Evolutionary conservation across 2,888 invertebrate species (phyloP).

Genomic region (Cheilosia variabilis): DNA sequence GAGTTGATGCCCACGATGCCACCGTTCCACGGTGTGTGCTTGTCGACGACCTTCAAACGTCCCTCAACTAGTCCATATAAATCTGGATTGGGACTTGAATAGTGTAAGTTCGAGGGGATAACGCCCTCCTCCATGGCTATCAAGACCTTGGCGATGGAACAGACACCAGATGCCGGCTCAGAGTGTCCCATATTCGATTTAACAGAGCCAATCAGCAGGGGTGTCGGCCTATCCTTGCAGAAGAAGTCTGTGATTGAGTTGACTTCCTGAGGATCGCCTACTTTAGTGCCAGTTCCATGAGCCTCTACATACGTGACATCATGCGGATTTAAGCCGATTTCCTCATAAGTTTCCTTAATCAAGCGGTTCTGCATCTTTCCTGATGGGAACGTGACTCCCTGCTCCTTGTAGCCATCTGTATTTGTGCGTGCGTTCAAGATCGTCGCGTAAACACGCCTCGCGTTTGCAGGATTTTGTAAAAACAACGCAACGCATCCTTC

Average conservation of each 20-base stretch:
- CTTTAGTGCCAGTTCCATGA: conserved; percentile 99
- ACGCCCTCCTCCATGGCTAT: conserved; percentile 96
- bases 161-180: conserved; percentile 96
- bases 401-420: conserved; percentile 95
- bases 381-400: conserved; percentile 94
- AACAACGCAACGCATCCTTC: conserved; percentile 93
- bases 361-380: conserved; percentile 91
- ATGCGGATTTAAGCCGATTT: conserved; percentile 91
- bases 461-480: conserved; percentile 90
- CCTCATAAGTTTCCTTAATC: conserved; percentile 93
- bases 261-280: conserved; percentile 98
- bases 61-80: conserved; percentile 96
- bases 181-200: conserved; percentile 99
- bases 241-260: conserved; percentile 97
- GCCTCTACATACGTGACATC: conserved; percentile 97
- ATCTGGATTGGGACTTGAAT: conserved; percentile 92
- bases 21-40: conserved; percentile 93
- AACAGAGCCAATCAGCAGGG: conserved; percentile 96
- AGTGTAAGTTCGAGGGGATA: conserved; percentile 97
- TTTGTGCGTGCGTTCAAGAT: conserved; percentile 95
- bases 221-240: conserved; percentile 91
- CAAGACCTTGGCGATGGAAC: conserved; percentile 94
- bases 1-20: conserved; percentile 97
- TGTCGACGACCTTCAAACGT: conserved; percentile 93
- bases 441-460: conserved; percentile 93